A percentile compares a stretch with the other conserved stretches of the same genome.
Conservation (phyloP, 1,140 invertebrate species). For the Ctenoplectra terminalis region DNA sequence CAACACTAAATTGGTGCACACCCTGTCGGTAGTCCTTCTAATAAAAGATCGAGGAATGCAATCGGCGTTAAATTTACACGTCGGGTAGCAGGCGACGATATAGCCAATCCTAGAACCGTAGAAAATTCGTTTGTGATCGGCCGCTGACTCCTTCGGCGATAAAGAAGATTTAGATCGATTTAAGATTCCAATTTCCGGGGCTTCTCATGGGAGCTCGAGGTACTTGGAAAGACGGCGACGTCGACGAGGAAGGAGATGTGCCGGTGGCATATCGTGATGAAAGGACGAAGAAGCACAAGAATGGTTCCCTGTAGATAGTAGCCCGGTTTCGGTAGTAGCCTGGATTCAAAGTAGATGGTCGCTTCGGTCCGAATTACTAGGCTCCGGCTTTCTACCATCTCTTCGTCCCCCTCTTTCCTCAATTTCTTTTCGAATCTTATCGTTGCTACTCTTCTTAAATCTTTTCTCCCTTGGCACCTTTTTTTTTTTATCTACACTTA, state of each 20-base stretch:
- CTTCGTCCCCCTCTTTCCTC: slow-evolving; percentile 5
- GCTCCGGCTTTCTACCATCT: slow-evolving; percentile 24
- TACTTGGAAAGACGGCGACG: slow-evolving; percentile 48
- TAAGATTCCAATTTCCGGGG: slow-evolving; percentile 79
- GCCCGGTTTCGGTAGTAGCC: slow-evolving; percentile 24
- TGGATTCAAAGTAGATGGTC: slow-evolving; percentile 48
- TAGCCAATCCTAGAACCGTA: slow-evolving; percentile 30
- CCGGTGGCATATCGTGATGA: slow-evolving; percentile 58
- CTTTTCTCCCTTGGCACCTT: too few species aligned
- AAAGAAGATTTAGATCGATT: slow-evolving; percentile 76
- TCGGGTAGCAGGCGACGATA: slow-evolving; percentile 43
- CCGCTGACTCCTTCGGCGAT: slow-evolving; percentile 61
- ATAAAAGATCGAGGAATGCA: slow-evolving; percentile 45
- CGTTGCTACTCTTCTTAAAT: neutral
- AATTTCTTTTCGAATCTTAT: neutral
- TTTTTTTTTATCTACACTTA: too few species aligned
- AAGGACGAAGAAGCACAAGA: slow-evolving; percentile 57
- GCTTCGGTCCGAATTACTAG: slow-evolving; percentile 58
- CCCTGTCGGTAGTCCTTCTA: slow-evolving; percentile 3
- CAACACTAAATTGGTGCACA: neutral
- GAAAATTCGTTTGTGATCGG: slow-evolving; percentile 51
- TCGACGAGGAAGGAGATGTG: slow-evolving; percentile 46
- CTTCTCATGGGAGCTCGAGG: slow-evolving; percentile 46
- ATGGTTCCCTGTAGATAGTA: slow-evolving; percentile 46
- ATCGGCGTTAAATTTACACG: slow-evolving; percentile 63